Percentiles rank a stretch among this genome's conserved stretches.
Conservation (phyloP, 1,140 invertebrate genomes). For the Pseudomyrmex sp. region DNA sequence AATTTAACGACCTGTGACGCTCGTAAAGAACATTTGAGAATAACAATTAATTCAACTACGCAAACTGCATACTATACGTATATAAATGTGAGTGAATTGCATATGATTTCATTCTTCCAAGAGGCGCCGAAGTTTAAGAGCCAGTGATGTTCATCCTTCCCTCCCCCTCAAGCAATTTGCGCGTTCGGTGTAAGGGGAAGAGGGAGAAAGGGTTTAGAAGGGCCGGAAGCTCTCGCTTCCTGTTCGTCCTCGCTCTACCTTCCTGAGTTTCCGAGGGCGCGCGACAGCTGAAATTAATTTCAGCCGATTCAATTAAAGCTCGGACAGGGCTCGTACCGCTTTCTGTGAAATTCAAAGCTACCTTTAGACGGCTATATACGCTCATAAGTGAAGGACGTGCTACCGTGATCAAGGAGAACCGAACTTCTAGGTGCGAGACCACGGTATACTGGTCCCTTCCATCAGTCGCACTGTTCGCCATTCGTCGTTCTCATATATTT, state of each 20-base stretch:
- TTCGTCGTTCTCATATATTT: conserved; percentile 34
- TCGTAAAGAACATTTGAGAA: no score
- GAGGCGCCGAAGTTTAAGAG: conserved; percentile 70
- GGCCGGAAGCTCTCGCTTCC: conserved; percentile 69
- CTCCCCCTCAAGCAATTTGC: conserved; percentile 67
- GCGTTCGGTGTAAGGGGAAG: conserved; percentile 31
- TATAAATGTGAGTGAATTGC: background rate
- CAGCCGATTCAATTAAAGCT: conserved; percentile 82
- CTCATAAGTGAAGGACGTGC: conserved; percentile 60
- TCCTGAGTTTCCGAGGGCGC: conserved; percentile 74
- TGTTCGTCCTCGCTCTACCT: conserved; percentile 54
- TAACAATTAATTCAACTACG: background rate
- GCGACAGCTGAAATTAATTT: conserved; percentile 83
- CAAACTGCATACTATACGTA: background rate
- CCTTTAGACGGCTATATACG: conserved; percentile 54
- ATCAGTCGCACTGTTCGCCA: conserved; percentile 38
- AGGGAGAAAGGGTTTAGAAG: conserved; percentile 14
- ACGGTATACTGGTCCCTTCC: conserved; percentile 24
- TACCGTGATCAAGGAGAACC: conserved; percentile 58
- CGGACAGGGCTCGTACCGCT: conserved; percentile 72
- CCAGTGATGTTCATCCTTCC: conserved; percentile 60
- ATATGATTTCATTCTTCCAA: conserved; percentile 50
- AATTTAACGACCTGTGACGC: no score
- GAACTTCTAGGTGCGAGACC: conserved; percentile 46
- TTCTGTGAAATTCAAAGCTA: conserved; percentile 73